These are phyloP conservation scores for Lepus americanus DNA, from an alignment of 2,113 vertebrate genomes.

Conservation along the genomic window DNA sequence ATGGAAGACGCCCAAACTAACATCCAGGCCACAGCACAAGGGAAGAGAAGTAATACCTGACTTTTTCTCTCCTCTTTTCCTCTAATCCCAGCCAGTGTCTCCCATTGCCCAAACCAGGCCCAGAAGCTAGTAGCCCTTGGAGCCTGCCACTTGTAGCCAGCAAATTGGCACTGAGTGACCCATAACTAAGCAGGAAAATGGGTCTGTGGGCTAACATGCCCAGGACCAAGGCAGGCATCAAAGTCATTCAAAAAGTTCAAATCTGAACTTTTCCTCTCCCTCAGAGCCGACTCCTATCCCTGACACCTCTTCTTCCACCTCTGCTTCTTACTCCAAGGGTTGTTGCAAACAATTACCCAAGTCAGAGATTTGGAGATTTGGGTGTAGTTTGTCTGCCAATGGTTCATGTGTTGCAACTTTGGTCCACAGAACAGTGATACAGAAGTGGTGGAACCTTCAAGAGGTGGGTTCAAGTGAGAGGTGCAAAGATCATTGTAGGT, in stretches of 20 bases:
- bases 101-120: neutral
- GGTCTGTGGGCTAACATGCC: neutral
- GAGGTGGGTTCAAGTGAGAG: no score
- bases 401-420: no score
- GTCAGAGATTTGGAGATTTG: neutral
- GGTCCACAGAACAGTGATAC: no score
- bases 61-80: neutral
- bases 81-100: constrained; percentile 5
- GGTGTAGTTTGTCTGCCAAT: no score
- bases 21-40: no score
- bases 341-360: neutral
- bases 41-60: neutral
- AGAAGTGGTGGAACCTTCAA: no score
- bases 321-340: neutral
- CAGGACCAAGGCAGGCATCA: neutral
- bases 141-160: neutral
- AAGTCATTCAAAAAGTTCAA: neutral
- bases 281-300: neutral
- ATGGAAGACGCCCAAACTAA: no score
- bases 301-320: neutral
- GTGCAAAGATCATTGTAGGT: no score
- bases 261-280: neutral
- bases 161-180: neutral
- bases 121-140: neutral
- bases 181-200: neutral